Percentiles rank a stretch among this genome's conserved stretches.
Conservation (phyloP, 1,140 invertebrate genomes). For the Anastrepha obliqua region DNA sequence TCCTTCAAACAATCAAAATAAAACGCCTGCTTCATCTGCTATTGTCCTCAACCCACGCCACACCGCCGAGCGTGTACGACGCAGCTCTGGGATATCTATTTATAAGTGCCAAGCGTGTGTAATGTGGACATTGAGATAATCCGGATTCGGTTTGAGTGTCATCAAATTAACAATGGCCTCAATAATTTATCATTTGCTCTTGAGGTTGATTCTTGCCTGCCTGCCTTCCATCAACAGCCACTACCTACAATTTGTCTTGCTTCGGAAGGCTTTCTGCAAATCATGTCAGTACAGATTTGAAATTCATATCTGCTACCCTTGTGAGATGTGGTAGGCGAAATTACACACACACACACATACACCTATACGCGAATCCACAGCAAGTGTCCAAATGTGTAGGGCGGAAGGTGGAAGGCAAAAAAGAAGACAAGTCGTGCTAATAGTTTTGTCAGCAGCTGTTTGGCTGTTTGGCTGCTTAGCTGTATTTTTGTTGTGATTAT, state of each 20-base stretch:
- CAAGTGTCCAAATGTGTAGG: background rate
- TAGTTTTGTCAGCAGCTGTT: slow-evolving; percentile 71
- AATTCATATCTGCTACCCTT: slow-evolving; percentile 60
- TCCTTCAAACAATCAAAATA: slow-evolving; percentile 49
- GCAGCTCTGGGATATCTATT: background rate
- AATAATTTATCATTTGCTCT: slow-evolving; percentile 71
- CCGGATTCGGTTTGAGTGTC: slow-evolving; percentile 68
- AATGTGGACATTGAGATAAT: slow-evolving; percentile 61
- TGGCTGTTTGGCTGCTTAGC: background rate
- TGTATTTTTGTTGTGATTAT: slow-evolving; percentile 38
- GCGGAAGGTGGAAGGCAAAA: slow-evolving; percentile 57
- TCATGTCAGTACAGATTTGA: slow-evolving; percentile 70
- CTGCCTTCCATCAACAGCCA: background rate
- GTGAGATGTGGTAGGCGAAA: background rate
- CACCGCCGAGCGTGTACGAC: background rate
- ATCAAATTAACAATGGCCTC: slow-evolving; percentile 70
- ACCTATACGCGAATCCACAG: background rate
- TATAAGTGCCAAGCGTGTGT: background rate
- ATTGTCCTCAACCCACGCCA: background rate
- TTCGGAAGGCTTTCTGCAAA: slow-evolving; percentile 66
- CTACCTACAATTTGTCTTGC: slow-evolving; percentile 19
- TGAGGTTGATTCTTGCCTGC: slow-evolving; percentile 54
- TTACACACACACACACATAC: background rate
- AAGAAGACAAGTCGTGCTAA: slow-evolving; percentile 59
- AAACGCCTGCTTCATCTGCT: background rate